Base-by-base conservation (phyloP, 64 coral and sea anemone species). In the Acropora tenuis region DNA sequence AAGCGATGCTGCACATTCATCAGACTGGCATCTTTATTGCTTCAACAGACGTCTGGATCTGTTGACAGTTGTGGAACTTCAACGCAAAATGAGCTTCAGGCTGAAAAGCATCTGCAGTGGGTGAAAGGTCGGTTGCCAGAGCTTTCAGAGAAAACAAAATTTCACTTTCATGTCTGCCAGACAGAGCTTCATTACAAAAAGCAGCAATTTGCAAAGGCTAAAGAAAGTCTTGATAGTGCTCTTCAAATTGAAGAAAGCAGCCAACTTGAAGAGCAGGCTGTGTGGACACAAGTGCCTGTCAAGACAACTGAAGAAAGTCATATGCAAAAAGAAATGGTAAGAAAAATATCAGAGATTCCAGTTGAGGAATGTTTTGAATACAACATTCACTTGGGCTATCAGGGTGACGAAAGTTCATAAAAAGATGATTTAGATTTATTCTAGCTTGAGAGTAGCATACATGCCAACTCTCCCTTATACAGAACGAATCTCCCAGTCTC, bases 121-220 rank as follows among this genome's bases (percentile, higher is more conserved):
- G 78, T 94, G 1, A 17, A 61, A 45, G 50, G 80, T 78, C 77
- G 82, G 41, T 20, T 97, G 15, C 68, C 87, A 66, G 85, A 86
- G 75, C 52, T 97, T 1, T 94, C 92, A 19, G 67, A 78, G 58
- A 86, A 55, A 50, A 97, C 92, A 18, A 97, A 94, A n/a, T 79
- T 94, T 16, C 75, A 91, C 60, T 97, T 91, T 81, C 68, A 91
- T 79, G 77, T 94, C 52, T 97, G 95, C 20, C 53, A 79, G 12
- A 89, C 95, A 57, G 92, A 97, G 43, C 69, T 90, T 16, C 47
- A 68, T 77, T 82, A 82, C 13, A 57, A 77, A 58, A 89, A 73
- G 44, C 86, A 76, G 12, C 75, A 79, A 30, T 84, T 88, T 87
- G 92, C 81, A 16, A 85, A 93, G 86, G 95, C 92, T 17, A 78